A percentile compares a stretch with the other conserved stretches of the same genome.
phyloP scores from a whole-genome alignment of 2,888 invertebrate genomes.

The Eremobia ochroleuca region DNA sequence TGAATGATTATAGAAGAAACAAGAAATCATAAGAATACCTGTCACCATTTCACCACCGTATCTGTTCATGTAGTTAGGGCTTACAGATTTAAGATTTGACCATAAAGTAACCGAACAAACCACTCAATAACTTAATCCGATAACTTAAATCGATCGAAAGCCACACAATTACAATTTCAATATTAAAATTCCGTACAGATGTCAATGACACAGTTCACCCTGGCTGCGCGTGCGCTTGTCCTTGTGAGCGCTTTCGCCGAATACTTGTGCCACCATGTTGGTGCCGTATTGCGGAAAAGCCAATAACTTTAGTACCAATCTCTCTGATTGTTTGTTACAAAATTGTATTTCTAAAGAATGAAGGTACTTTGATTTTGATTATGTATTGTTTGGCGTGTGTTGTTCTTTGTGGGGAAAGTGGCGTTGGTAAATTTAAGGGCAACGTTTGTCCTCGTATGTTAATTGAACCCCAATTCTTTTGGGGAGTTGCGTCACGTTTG shows the following conservation, averaged over 20 bases:
- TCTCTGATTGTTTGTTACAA: conserved; percentile 55
- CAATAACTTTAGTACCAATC: conserved; percentile 59
- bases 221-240: conserved; percentile 61
- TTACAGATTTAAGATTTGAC: background rate
- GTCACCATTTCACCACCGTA: background rate
- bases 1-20: background rate
- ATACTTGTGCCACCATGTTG: conserved; percentile 56
- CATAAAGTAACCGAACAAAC: conserved; percentile 9
- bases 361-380: conserved; percentile 41
- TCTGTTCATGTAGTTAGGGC: background rate
- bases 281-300: conserved; percentile 58
- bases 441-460: conserved; percentile 22
- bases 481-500: conserved; percentile 13
- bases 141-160: conserved; percentile 35
- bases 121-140: conserved; percentile 37
- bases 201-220: conserved; percentile 66
- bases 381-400: conserved; percentile 28
- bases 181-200: conserved; percentile 60
- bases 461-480: conserved; percentile 19
- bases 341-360: conserved; percentile 36
- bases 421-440: conserved; percentile 5
- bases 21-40: background rate
- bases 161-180: conserved; percentile 46
- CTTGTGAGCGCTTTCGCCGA: conserved; percentile 69
- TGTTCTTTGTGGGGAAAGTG: conserved; percentile 31